Base-by-base conservation (phyloP, 2,113 vertebrate genomes). In the Pseudorasbora parva region DNA sequence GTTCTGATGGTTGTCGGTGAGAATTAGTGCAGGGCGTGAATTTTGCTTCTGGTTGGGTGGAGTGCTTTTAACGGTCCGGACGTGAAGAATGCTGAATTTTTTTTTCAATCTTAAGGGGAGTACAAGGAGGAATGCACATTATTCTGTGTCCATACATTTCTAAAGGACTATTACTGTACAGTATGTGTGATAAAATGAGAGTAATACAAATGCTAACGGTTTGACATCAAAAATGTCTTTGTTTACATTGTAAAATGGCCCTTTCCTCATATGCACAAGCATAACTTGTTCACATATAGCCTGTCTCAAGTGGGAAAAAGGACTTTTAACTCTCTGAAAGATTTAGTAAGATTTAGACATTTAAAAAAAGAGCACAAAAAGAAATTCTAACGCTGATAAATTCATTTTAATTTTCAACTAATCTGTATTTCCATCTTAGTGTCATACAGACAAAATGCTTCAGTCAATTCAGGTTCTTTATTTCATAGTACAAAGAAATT, bases 1-100 rank as follows among this genome's bases (percentile, higher is more conserved):
- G 82, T 85, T 60, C 41, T 37, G 43, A 69, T 43, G 56, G 27
- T 33, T 83, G 66, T 73, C 25, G 45, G 43, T 51, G 62, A 69
- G 60, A 45, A 37, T 68, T 33, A 23, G 33, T 75, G 60, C 33
- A 78, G 25, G 51, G 30, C 30, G 8, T 69, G 27, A 5, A 79
- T 79, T 64, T 11, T 12, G 43, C 41, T 79, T 33, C 25, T 59
- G 66, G 43, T n/a, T 80, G 54, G 43, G 17, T 85, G 77, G 43
- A 79, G 25, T 12, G 27, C 25, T 21, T 49, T 66, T 30, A 66
- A 64, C 4, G 57, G 23, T 49, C 8, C 1, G 23, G 77, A 27
- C 2, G 8, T 62, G 77, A 21, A 49, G 37, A 79, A 79, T 47
- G 41, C 59, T 8, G 41, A 49, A 47, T 21, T 21, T 19, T 25